Evolutionary conservation across 2,113 vertebrate genomes (phyloP).

Genomic region (Cyphomyrus plagiostoma): DNA sequence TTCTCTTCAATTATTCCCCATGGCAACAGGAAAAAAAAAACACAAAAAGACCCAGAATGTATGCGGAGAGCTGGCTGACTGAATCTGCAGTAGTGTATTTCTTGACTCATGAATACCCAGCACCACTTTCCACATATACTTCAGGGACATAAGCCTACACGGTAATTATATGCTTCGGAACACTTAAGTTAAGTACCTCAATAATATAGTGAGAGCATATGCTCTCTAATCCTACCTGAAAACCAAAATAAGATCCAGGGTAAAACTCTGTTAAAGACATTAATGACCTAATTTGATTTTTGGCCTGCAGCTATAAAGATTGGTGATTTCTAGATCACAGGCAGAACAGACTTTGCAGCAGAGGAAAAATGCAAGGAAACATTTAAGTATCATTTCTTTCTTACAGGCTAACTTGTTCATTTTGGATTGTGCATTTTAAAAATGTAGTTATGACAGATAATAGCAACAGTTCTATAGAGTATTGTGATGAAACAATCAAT

Average conservation of each 20-base stretch:
- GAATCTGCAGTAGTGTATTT: conserved; percentile 76
- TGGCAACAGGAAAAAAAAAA: conserved; percentile 86
- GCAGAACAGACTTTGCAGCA: not conserved
- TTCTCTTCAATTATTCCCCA: conserved; percentile 94
- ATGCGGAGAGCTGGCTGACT: conserved; percentile 50
- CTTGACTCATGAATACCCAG: conserved; percentile 77
- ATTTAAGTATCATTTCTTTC: not conserved
- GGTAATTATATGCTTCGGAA: conserved; percentile 88
- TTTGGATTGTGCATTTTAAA: not conserved
- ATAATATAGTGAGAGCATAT: conserved; percentile 80
- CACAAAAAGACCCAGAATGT: conserved; percentile 34
- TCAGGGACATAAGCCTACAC: conserved; percentile 82
- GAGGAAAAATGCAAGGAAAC: not conserved
- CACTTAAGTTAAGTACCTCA: conserved; percentile 90
- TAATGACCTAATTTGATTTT: conserved; percentile 10
- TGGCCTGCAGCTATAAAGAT: not conserved
- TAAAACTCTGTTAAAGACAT: conserved; percentile 18
- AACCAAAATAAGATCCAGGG: conserved; percentile 49
- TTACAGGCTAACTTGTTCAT: not conserved
- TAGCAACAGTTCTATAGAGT: not conserved
- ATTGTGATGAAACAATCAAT: conserved; percentile 47
- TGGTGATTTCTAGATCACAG: not conserved
- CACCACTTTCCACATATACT: conserved; percentile 70
- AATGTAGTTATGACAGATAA: not conserved
- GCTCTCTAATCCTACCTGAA: conserved; percentile 82